Evolutionary conservation across 53 echinoderm and acorn worm genomes (phyloP).

Genomic region (Antedon mediterranea): DNA sequence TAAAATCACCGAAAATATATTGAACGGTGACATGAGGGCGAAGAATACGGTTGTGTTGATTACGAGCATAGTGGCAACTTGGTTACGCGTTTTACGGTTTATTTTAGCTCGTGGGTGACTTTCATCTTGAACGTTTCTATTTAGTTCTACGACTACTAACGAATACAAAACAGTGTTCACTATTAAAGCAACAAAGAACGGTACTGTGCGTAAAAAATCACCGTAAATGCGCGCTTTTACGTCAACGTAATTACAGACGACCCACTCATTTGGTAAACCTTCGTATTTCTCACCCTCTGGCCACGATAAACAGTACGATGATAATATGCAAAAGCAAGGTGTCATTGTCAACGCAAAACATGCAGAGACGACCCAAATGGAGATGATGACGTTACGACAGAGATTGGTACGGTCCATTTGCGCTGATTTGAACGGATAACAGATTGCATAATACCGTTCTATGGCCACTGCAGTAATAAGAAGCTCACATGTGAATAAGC

Average conservation of each 20-base stretch:
- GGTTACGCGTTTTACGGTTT: conserved; percentile 45
- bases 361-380: conserved; percentile 27
- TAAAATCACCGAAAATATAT: conserved; percentile 31
- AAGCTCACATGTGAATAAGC: conserved; percentile 47
- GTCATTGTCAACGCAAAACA: conserved; percentile 26
- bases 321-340: conserved; percentile 34
- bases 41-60: conserved; percentile 69
- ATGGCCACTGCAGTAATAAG: conserved; percentile 56
- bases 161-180: conserved; percentile 40
- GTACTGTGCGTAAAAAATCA: conserved; percentile 47
- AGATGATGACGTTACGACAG: background rate
- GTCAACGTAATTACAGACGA: background rate
- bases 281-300: conserved; percentile 30
- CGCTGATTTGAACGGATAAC: conserved; percentile 40
- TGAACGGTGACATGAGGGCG: conserved; percentile 53
- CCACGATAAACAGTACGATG: conserved; percentile 30
- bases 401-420: conserved; percentile 22
- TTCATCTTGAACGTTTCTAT: conserved; percentile 25
- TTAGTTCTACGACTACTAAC: conserved; percentile 31
- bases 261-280: conserved; percentile 10
- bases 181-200: conserved; percentile 51
- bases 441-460: conserved; percentile 72
- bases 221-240: background rate
- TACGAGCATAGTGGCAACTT: conserved; percentile 67
- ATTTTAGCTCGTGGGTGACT: conserved; percentile 3